Conservation (phyloP, 2,113 vertebrate species). For the Rhegmatorhina hoffmannsi region DNA sequence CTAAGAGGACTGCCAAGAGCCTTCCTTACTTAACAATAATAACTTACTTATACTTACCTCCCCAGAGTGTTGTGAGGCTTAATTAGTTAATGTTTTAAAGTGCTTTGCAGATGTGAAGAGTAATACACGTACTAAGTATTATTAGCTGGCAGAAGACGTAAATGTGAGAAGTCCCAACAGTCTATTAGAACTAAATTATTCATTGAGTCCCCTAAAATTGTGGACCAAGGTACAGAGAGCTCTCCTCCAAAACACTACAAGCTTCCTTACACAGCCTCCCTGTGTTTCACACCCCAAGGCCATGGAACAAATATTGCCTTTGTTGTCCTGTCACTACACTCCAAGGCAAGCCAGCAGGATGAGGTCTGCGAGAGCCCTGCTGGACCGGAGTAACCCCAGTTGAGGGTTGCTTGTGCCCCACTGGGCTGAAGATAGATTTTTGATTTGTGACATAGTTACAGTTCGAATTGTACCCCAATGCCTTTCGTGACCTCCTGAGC, state of each 20-base stretch:
- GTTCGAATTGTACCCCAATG: neutral
- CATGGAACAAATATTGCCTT: neutral
- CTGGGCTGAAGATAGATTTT: neutral
- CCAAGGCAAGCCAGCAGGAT: neutral
- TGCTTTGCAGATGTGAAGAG: conserved; percentile 36
- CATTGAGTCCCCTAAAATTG: neutral
- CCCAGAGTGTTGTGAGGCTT: conserved; percentile 41
- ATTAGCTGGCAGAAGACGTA: conserved; percentile 30
- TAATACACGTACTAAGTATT: neutral
- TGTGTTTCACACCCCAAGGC: neutral
- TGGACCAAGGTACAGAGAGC: neutral
- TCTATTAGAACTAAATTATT: conserved; percentile 1
- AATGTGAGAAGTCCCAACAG: neutral
- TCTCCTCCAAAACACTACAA: neutral
- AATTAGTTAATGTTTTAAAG: conserved; percentile 66
- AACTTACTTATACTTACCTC: conserved; percentile 49
- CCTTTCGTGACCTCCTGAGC: neutral
- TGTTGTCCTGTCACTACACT: neutral
- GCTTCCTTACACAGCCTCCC: neutral
- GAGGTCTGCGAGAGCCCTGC: neutral
- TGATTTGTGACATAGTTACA: neutral
- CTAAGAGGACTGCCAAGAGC: neutral
- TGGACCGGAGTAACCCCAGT: neutral
- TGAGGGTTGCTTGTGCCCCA: neutral
- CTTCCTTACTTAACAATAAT: conserved; percentile 41